A percentile compares a stretch with the other conserved stretches of the same genome.
phyloP scores from a whole-genome alignment of 2,888 invertebrate species.

The Parapristionchus giblindavisi region DNA sequence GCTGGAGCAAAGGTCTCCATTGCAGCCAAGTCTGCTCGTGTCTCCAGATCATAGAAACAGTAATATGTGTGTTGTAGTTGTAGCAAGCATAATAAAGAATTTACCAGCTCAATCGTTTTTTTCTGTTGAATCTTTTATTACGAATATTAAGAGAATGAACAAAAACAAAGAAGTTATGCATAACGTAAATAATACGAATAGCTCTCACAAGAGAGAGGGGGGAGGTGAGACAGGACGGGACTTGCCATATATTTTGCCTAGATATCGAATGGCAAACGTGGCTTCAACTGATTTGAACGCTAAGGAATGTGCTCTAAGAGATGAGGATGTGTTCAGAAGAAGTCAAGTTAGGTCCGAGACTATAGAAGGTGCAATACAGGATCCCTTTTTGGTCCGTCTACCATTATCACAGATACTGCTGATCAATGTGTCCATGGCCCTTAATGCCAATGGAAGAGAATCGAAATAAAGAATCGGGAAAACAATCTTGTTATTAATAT shows the following conservation, averaged over 20 bases:
- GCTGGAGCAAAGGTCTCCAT: background rate
- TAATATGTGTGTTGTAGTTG: too few relatives aligned
- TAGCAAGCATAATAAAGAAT: too few relatives aligned
- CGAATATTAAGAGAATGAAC: slow-evolving; percentile 1
- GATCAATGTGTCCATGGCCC: background rate
- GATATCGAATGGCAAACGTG: too few relatives aligned
- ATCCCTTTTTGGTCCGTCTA: background rate
- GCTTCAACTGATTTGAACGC: too few relatives aligned
- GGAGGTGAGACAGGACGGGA: too few relatives aligned
- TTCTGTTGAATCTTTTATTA: background rate
- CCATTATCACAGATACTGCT: slow-evolving; percentile 35
- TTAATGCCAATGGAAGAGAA: background rate
- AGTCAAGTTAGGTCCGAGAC: background rate
- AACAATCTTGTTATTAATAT: background rate
- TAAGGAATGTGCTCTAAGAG: background rate
- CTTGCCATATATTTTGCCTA: too few relatives aligned
- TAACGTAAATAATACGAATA: background rate
- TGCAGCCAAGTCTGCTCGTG: slow-evolving; percentile 24
- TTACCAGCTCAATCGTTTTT: too few relatives aligned
- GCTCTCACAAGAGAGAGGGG: background rate
- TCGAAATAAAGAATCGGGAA: background rate
- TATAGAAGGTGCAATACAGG: background rate
- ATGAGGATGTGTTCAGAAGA: background rate
- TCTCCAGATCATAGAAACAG: background rate
- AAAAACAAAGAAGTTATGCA: background rate